A percentile compares a stretch with the other conserved stretches of the same genome.
Conservation (phyloP, 1,140 invertebrate genomes). For the Leptinotarsa undecemlineata region DNA sequence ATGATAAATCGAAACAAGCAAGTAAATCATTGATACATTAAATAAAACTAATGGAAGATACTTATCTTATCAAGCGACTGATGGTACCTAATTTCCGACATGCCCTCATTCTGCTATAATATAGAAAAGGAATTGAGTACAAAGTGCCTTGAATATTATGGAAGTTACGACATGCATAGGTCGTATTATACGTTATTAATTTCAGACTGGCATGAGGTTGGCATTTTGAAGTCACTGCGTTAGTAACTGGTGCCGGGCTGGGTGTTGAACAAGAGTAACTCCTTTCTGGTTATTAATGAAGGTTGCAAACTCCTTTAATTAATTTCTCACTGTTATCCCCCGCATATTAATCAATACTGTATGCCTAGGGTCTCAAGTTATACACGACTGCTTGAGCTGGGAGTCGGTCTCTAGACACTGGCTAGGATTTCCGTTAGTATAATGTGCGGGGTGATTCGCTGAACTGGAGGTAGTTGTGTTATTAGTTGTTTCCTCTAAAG, state of each 20-base stretch:
- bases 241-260: slow-evolving; percentile 30
- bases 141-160: slow-evolving; percentile 10
- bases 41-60: background rate
- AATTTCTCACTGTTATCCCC: slow-evolving; percentile 55
- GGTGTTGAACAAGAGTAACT: slow-evolving; percentile 48
- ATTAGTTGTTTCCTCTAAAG: background rate
- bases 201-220: slow-evolving; percentile 20
- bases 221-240: slow-evolving; percentile 24
- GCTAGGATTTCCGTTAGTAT: background rate
- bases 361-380: slow-evolving; percentile 31
- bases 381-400: slow-evolving; percentile 13
- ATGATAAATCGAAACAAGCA: too few relatives aligned
- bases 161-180: slow-evolving; percentile 23
- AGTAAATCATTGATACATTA: background rate
- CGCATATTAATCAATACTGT: slow-evolving; percentile 55
- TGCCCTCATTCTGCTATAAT: too few relatives aligned
- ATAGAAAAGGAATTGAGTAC: background rate
- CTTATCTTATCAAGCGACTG: background rate
- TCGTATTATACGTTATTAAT: slow-evolving; percentile 29
- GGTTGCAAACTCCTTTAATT: slow-evolving; percentile 56
- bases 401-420: background rate
- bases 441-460: background rate
- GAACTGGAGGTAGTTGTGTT: too few relatives aligned
- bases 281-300: slow-evolving; percentile 55
- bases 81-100: background rate